Conservation (phyloP, 2,113 vertebrate genomes). For the Engraulis encrasicolus region DNA sequence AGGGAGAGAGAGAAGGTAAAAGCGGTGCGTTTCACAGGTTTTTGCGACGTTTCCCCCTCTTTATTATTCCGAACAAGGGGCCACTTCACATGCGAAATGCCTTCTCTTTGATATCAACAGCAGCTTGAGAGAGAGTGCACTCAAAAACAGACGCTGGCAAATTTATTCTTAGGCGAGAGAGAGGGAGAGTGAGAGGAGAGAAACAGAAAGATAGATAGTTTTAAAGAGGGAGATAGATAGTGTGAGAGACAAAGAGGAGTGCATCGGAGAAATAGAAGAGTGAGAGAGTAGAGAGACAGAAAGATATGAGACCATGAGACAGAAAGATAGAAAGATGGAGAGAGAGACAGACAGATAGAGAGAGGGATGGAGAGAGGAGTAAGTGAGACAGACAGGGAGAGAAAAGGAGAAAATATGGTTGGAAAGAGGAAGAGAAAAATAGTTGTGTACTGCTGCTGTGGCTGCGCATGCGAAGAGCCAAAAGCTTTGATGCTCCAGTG, state of each 20-base stretch:
- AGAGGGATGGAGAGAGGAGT: not conserved
- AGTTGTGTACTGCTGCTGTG: conserved; percentile 73
- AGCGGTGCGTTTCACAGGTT: conserved; percentile 72
- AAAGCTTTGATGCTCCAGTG: conserved; percentile 77
- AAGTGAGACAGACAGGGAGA: conserved; percentile 27
- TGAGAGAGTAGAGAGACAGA: too few species aligned
- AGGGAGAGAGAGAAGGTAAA: not conserved
- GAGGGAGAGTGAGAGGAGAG: not conserved
- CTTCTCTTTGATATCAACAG: conserved; percentile 82
- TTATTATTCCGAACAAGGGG: conserved; percentile 79
- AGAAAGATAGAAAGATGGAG: too few species aligned
- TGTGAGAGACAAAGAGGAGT: not conserved
- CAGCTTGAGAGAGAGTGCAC: conserved; percentile 82
- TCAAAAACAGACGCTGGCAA: conserved; percentile 79
- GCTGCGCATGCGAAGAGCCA: conserved; percentile 66
- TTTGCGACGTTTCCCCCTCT: conserved; percentile 77
- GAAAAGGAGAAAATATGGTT: too few species aligned
- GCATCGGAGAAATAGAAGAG: not conserved
- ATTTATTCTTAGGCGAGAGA: conserved; percentile 67
- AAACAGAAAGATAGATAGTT: not conserved
- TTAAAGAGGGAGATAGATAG: conserved; percentile 19
- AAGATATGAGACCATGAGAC: too few species aligned
- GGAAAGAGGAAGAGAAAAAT: conserved; percentile 58
- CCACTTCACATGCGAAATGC: conserved; percentile 80
- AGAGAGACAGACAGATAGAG: not conserved